A percentile compares a stretch with the other conserved stretches of the same genome.
Evolutionary conservation across 2,113 vertebrate genomes (phyloP).

Genomic region (Ophiodon elongatus): DNA sequence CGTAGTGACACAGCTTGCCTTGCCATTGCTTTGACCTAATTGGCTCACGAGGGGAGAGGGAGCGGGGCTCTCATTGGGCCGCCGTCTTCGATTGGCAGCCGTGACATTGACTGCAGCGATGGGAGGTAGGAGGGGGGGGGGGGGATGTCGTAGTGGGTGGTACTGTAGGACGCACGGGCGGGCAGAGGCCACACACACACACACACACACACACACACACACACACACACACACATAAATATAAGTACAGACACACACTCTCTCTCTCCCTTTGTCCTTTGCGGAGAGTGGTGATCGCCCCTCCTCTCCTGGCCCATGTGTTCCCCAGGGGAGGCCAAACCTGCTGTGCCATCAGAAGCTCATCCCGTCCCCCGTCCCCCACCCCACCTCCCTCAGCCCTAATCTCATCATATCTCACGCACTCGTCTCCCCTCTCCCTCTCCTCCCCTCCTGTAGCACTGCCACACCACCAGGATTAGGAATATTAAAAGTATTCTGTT

Average conservation of each 20-base stretch:
- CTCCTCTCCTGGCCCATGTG: slow-evolving; percentile 63
- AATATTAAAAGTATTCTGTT: slow-evolving; percentile 76
- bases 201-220: slow-evolving; percentile 38
- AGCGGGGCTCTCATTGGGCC: slow-evolving; percentile 58
- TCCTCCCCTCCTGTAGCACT: slow-evolving; percentile 53
- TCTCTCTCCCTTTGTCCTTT: slow-evolving; percentile 83
- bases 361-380: slow-evolving; percentile 57
- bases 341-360: slow-evolving; percentile 86
- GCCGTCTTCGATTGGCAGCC: slow-evolving; percentile 70
- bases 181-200: slow-evolving; percentile 55
- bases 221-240: slow-evolving; percentile 45
- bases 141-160: slow-evolving; percentile 75
- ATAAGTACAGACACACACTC: slow-evolving; percentile 55
- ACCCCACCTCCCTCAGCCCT: slow-evolving; percentile 59
- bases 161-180: slow-evolving; percentile 56
- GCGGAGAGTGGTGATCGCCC: slow-evolving; percentile 70
- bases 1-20: slow-evolving; percentile 68
- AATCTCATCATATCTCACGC: slow-evolving; percentile 76
- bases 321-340: slow-evolving; percentile 80
- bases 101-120: slow-evolving; percentile 77
- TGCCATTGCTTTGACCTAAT: slow-evolving; percentile 77
- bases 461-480: slow-evolving; percentile 76
- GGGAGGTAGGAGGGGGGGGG: background rate
- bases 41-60: slow-evolving; percentile 60
- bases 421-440: slow-evolving; percentile 42